Conservation (phyloP, 2,888 invertebrate genomes). For the Lamellibrachia satsuma region DNA sequence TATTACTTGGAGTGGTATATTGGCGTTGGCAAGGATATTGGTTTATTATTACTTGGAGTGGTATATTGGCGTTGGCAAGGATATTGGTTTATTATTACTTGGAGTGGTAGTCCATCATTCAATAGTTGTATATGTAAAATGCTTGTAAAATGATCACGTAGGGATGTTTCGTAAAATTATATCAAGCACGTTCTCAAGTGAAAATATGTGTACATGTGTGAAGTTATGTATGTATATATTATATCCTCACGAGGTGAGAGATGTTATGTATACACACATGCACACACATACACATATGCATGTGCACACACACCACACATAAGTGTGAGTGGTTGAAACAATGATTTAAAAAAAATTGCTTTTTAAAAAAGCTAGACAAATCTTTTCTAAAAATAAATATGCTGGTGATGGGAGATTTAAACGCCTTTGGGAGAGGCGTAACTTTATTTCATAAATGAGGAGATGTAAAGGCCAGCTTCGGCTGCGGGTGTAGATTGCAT, state of each 20-base stretch:
- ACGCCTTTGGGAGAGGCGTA: too few relatives aligned
- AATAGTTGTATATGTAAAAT: background rate
- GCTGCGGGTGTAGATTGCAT: background rate
- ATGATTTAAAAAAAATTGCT: background rate
- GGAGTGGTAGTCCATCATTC: too few relatives aligned
- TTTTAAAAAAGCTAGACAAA: background rate
- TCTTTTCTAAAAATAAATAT: background rate
- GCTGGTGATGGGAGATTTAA: too few relatives aligned
- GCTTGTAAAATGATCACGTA: background rate
- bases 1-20: background rate
- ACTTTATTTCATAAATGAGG: background rate
- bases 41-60: background rate
- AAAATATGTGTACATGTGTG: background rate
- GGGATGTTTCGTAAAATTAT: background rate
- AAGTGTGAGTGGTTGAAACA: background rate
- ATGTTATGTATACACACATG: too few relatives aligned
- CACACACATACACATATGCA: too few relatives aligned
- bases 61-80: background rate
- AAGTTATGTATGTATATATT: background rate
- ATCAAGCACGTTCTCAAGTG: background rate
- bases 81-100: background rate
- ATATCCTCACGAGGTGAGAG: too few relatives aligned
- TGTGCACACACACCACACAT: background rate
- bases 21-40: background rate
- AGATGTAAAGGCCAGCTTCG: background rate